phyloP scores from a whole-genome alignment of 2,797 vertebrate genomes.

The Manis pentadactyla region DNA sequence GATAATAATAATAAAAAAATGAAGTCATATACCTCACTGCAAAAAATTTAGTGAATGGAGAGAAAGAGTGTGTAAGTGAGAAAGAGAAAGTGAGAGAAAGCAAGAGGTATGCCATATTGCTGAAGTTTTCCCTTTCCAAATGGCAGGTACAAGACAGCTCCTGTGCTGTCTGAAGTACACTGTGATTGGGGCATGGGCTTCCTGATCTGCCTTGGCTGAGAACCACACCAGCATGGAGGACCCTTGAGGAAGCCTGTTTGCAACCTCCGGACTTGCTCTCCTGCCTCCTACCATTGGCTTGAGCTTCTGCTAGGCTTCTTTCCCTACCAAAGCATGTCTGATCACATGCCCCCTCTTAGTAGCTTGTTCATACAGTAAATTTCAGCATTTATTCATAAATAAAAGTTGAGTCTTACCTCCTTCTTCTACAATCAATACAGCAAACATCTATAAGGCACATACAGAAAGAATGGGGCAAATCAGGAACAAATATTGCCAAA shows the following conservation, averaged over 20 bases:
- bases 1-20: background rate
- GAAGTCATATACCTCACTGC: background rate
- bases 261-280: background rate
- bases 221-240: background rate
- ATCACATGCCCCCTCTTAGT: background rate
- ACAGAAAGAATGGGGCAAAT: background rate
- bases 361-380: background rate
- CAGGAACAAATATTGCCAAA: background rate
- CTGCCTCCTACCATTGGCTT: background rate
- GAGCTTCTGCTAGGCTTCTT: background rate
- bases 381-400: background rate
- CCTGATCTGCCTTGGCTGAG: background rate
- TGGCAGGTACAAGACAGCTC: background rate
- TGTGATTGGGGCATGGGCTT: background rate
- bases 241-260: background rate
- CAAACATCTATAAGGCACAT: background rate
- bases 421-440: background rate
- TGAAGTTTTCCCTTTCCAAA: background rate
- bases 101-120: background rate
- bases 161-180: background rate
- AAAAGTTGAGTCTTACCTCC: background rate
- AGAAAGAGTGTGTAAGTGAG: background rate
- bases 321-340: background rate
- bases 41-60: background rate
- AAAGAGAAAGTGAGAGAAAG: background rate